These are phyloP conservation scores for Alentia gelatinosa DNA, from an alignment of 2,888 invertebrate genomes.

Conservation along the genomic window DNA sequence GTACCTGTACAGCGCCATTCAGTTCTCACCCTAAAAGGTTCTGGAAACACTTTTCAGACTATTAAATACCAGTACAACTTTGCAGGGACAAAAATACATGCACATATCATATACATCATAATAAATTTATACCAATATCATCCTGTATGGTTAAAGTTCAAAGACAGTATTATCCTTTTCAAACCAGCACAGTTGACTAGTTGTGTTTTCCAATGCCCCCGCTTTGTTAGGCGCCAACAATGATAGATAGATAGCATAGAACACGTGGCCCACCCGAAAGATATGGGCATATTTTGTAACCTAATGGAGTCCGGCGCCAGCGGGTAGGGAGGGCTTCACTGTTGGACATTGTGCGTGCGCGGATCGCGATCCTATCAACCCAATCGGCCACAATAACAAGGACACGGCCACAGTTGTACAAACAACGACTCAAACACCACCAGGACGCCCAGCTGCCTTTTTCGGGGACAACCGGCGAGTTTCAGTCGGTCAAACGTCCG, in stretches of 20 bases:
- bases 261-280: not conserved
- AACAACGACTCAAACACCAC: not conserved
- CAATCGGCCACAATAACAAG: not conserved
- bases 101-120: too few relatives aligned
- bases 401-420: not conserved
- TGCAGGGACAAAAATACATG: too few relatives aligned
- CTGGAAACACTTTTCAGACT: too few relatives aligned
- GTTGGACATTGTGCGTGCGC: conserved; percentile 16
- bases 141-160: not conserved
- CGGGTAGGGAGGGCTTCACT: not conserved
- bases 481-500: too few relatives aligned
- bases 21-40: too few relatives aligned
- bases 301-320: conserved; percentile 10
- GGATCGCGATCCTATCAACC: not conserved
- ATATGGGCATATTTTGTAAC: conserved; percentile 17
- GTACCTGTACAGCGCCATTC: not conserved
- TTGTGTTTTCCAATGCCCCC: not conserved
- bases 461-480: too few relatives aligned
- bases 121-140: not conserved
- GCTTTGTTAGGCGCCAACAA: not conserved
- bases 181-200: not conserved
- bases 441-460: not conserved
- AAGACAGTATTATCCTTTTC: not conserved
- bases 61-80: too few relatives aligned
- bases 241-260: not conserved